These are phyloP conservation scores for Ctena decussata DNA, from an alignment of 2,888 invertebrate species.

Conservation along the genomic window DNA sequence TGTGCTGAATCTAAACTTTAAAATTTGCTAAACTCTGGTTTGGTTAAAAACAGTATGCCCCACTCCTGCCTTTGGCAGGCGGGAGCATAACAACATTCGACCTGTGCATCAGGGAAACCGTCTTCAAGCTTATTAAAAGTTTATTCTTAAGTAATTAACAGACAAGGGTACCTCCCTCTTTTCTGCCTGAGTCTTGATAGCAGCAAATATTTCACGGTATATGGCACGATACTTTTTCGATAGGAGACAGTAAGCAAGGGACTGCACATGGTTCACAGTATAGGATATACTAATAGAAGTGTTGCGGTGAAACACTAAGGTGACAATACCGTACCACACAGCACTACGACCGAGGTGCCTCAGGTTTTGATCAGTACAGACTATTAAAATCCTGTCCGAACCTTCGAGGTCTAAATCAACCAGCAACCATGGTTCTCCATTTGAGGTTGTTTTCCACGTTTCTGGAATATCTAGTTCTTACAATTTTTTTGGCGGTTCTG, in stretches of 20 bases:
- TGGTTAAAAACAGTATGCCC: no score
- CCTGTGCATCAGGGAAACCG: no score
- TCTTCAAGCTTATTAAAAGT: background rate
- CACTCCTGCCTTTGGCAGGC: no score
- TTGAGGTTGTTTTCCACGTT: background rate
- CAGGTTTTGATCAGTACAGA: background rate
- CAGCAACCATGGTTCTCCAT: background rate
- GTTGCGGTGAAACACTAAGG: background rate
- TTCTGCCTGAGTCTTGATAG: constrained; percentile 5
- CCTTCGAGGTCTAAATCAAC: background rate
- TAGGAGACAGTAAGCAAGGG: background rate
- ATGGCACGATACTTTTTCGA: background rate
- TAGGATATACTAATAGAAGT: background rate
- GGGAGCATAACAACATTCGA: no score
- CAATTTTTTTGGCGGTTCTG: background rate
- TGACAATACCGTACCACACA: constrained; percentile 3
- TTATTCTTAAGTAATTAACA: background rate
- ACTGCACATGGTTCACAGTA: background rate
- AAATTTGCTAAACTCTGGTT: no score
- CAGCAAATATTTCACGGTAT: background rate
- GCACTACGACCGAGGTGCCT: background rate
- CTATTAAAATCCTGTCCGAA: background rate
- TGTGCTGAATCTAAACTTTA: no score
- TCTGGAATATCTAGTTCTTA: background rate
- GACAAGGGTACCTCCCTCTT: background rate